phyloP scores from a whole-genome alignment of 2,797 vertebrate species.

The Propithecus perrieri region DNA sequence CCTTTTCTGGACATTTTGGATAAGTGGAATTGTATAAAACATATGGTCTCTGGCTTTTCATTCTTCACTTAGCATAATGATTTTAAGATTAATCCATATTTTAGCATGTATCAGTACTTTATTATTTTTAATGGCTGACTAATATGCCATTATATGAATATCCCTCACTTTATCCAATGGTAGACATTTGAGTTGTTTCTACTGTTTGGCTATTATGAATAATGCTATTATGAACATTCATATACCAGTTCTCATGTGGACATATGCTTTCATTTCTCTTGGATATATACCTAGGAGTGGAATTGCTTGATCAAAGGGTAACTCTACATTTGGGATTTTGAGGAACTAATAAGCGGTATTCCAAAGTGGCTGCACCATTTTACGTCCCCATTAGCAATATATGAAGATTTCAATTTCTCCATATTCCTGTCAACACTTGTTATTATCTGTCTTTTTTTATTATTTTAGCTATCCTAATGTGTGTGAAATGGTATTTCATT shows the following conservation, averaged over 20 bases:
- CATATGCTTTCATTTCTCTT: background rate
- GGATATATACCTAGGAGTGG: background rate
- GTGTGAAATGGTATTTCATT: background rate
- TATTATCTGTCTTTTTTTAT: background rate
- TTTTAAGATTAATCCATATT: background rate
- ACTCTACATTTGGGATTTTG: background rate
- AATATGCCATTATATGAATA: background rate
- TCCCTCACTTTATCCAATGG: background rate
- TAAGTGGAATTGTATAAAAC: background rate
- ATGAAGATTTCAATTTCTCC: background rate
- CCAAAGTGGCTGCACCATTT: background rate
- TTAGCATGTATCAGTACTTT: background rate
- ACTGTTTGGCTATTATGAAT: background rate
- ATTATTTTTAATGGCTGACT: constrained; percentile 12
- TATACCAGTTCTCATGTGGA: background rate
- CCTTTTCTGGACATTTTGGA: background rate
- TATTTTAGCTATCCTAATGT: background rate
- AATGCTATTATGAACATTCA: background rate
- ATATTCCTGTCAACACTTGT: background rate
- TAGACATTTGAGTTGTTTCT: background rate
- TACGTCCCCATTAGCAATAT: background rate
- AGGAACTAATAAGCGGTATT: background rate
- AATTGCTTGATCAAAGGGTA: background rate
- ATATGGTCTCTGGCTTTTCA: background rate
- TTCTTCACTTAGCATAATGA: background rate